Base-by-base conservation (phyloP, 2,113 vertebrate genomes). In the Trachemys scripta region DNA sequence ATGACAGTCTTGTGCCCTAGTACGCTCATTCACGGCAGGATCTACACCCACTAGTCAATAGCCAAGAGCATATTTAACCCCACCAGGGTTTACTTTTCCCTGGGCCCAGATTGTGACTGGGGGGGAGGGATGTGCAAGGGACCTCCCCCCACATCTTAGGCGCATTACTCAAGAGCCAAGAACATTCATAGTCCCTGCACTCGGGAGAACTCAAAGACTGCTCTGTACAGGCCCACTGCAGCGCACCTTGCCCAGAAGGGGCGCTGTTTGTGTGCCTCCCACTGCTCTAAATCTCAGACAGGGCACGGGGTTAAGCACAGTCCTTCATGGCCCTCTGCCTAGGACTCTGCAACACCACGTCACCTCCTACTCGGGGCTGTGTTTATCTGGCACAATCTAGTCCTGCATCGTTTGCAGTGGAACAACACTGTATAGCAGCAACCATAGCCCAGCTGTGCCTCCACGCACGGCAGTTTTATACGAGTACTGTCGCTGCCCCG, bases 371-470 rank as follows among this genome's bases (percentile, higher is more conserved):
- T 72, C 65, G 10, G 69, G 89, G 57, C 47, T 85, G n/a, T 76
- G 85, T 2, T 50, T 57, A 27, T 9, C 38, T 4, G 0, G 56
- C 9, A 3, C 59, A 35, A 35, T 22, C 35, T 24, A 22, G 19
- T 27, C 45, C 42, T 59, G 80, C 78, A 86, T 47, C 2, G 8
- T 7, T 1, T 10, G 78, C 0, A 25, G 56, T 72, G 72, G 54
- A 5, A 1, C 0, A 0, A 90, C 62, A 5, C 47, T 2, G 6
- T 2, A 56, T 3, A 0, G 0, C 27, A 20, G 47, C 35, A n/a
- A 56, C 4, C 0, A 1, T 42, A 69, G 8, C 27, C n/a, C 10
- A 12, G 17, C 62, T 27, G 14, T 16, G 31, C 35, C 38, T 53
- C 85, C 72, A 1, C 0, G 0, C 11, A 82, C 81, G 50, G 84